Evolutionary conservation across 2,797 vertebrate genomes (phyloP), one percentile per base, ranked within the genome.

Genomic region (Thaleichthys pacificus): DNA sequence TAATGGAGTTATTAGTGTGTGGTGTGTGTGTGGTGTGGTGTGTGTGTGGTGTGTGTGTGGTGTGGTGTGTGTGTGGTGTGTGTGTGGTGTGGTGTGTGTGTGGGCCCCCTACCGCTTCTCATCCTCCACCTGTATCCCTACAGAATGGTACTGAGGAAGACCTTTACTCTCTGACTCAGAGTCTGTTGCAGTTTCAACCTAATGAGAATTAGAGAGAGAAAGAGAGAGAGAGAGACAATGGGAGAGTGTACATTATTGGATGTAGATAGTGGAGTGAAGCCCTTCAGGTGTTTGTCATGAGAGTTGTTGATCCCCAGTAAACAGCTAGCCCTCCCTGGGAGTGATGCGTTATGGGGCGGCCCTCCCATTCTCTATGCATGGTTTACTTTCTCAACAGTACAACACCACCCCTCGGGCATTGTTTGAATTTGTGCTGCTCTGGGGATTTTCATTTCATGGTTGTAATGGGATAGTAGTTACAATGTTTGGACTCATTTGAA

Each of bases 131-230:
- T 99, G 98, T 82, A 97, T 87, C 77, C 98, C 98, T 2, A 99
- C 95, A 5, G 98, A 99, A 82, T 99, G 98, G 87, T 98, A 99
- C 80, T 99, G 96, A 84, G 96, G 92, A 0, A 91, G 94, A 84
- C 96, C 93, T 90, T 95, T 95, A 91, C 95, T 96, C 89, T 99
- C 97, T 0, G 96, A 97, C 86, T 99, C 98, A 0, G 97, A 98
- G 87, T 99, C 98, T 0, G 97, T 97, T 56, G 96, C 95, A 9
- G 97, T 95, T 90, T 99, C 98, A 92, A 99, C 97, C 98, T 99
- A 89, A 19, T 14, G 21, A 66, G 63, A 15, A 17, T 2, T 38
- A 15, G n/a, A 65, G 62, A 65, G 11, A 66, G 11, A 24, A 12
- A 24, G 38, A 70, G 11, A 49, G 35, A 15, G 54, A 7, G 68